Evolutionary conservation across 2,113 vertebrate genomes (phyloP).

Genomic region (Ammodytes dubius): DNA sequence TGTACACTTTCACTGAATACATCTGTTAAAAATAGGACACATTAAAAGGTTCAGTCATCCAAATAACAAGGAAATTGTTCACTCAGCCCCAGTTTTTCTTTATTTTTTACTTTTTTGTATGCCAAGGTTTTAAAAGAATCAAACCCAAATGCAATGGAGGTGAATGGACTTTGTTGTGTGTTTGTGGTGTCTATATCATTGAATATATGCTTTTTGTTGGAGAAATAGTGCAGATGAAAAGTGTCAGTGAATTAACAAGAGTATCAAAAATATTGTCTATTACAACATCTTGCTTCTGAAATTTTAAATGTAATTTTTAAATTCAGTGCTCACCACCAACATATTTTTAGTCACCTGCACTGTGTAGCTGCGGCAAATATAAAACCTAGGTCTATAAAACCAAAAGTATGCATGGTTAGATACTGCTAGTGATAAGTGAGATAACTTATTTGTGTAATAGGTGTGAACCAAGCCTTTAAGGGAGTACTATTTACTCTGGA

Average conservation of each 20-base stretch:
- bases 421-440: background rate
- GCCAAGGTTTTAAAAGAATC: background rate
- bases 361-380: background rate
- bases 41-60: conserved; percentile 2
- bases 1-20: conserved; percentile 1
- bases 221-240: background rate
- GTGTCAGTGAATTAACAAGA: background rate
- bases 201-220: background rate
- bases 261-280: background rate
- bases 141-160: background rate
- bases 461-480: background rate
- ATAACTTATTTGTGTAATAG: background rate
- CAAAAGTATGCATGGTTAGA: background rate
- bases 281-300: background rate
- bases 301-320: background rate
- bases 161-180: background rate
- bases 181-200: background rate
- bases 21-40: conserved; percentile 9
- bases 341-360: background rate
- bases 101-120: background rate
- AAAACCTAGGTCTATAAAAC: background rate
- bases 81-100: background rate
- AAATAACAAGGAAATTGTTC: background rate
- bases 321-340: background rate
- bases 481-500: background rate